These are phyloP conservation scores for Rhyacichthys aspro DNA, from an alignment of 2,797 vertebrate species.

Conservation along the genomic window DNA sequence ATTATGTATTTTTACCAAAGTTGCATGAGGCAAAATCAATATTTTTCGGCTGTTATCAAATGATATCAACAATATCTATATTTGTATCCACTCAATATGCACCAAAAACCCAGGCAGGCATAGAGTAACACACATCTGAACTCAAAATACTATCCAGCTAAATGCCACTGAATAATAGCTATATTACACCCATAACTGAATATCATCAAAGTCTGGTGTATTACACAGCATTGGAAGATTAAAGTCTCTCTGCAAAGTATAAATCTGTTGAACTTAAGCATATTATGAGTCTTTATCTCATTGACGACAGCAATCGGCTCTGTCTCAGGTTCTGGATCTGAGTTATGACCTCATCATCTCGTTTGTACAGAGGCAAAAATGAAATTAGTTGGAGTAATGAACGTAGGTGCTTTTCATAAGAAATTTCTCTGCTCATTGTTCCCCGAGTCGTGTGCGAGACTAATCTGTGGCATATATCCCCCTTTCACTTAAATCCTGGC, in stretches of 20 bases:
- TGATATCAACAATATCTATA: too few species aligned
- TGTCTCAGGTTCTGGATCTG: constrained; percentile 69
- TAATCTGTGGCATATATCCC: constrained; percentile 66
- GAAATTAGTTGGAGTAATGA: constrained; percentile 82
- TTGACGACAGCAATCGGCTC: constrained; percentile 68
- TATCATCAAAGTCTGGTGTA: constrained; percentile 54
- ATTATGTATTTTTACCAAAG: too few species aligned
- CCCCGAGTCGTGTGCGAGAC: constrained; percentile 72
- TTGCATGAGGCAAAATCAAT: too few species aligned
- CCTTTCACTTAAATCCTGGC: constrained; percentile 64
- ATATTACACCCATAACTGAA: constrained; percentile 53
- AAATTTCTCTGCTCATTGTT: constrained; percentile 71
- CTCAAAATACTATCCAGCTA: neutral
- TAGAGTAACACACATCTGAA: too few species aligned
- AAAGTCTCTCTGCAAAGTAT: constrained; percentile 67
- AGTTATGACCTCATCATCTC: constrained; percentile 81
- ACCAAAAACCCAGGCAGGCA: neutral
- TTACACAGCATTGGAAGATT: constrained; percentile 61
- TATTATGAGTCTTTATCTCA: constrained; percentile 79
- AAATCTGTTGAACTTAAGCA: constrained; percentile 77
- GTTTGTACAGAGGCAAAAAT: constrained; percentile 80
- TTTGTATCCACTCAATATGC: neutral
- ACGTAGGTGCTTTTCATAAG: constrained; percentile 72
- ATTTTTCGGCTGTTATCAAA: too few species aligned
- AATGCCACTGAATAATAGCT: constrained; percentile 5